These are phyloP conservation scores for Elysia crispata DNA, from an alignment of 2,888 invertebrate genomes.

Conservation along the genomic window DNA sequence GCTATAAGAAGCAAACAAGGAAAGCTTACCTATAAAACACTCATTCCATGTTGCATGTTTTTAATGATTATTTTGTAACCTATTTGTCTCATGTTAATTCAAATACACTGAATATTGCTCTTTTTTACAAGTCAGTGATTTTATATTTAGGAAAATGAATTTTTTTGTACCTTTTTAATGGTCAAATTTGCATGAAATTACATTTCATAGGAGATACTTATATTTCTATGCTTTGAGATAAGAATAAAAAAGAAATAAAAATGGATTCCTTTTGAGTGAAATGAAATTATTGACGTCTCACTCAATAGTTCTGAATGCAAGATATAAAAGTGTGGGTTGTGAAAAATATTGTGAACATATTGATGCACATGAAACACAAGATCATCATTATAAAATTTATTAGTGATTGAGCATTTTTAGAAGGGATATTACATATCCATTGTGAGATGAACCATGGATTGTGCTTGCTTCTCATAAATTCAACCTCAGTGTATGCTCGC, in stretches of 20 bases:
- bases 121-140: not conserved
- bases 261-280: not conserved
- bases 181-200: not conserved
- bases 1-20: not conserved
- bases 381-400: no score
- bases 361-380: no score
- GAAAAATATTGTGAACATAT: no score
- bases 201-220: not conserved
- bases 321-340: constrained; percentile 2
- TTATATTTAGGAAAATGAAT: not conserved
- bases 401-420: no score
- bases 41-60: not conserved
- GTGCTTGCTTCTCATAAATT: no score
- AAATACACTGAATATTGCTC: not conserved
- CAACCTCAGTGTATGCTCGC: no score
- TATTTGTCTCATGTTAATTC: not conserved
- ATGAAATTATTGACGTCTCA: not conserved
- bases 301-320: not conserved
- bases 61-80: not conserved
- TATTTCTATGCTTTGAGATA: no score
- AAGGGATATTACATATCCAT: no score
- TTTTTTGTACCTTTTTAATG: not conserved
- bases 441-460: no score
- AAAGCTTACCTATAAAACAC: not conserved
- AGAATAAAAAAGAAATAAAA: no score